Evolutionary conservation across 2,113 vertebrate genomes (phyloP).

Genomic region (Chionomys nivalis): DNA sequence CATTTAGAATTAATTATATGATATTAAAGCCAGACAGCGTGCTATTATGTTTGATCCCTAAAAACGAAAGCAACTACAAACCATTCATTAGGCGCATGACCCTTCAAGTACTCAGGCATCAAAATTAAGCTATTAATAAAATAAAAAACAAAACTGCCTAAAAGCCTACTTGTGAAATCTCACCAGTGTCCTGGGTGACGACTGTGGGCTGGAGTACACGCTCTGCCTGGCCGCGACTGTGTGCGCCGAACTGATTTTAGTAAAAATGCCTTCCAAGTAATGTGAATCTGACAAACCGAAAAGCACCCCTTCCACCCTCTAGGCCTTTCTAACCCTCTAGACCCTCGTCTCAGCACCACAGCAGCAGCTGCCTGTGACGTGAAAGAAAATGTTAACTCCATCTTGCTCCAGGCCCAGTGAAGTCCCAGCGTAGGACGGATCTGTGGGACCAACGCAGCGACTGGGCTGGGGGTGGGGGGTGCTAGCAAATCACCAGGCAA

Average conservation of each 20-base stretch:
- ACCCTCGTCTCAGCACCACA: neutral
- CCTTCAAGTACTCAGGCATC: neutral
- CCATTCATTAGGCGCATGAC: neutral
- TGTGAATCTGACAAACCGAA: neutral
- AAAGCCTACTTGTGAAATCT: neutral
- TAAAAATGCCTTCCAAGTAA: neutral
- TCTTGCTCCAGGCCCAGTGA: neutral
- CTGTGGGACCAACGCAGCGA: neutral
- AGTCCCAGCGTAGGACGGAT: neutral
- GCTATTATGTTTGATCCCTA: neutral
- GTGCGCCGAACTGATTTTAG: neutral
- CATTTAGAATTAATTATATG: neutral
- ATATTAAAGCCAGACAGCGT: neutral
- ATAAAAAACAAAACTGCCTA: neutral
- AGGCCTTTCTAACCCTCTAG: neutral
- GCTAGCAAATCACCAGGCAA: neutral
- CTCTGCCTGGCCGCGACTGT: fast-evolving
- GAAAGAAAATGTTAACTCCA: neutral
- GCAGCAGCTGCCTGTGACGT: neutral
- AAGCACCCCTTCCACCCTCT: neutral
- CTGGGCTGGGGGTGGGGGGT: neutral
- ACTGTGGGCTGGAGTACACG: neutral
- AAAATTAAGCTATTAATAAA: neutral
- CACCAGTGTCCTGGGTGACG: neutral
- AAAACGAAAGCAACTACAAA: neutral